Percentiles rank a stretch among this genome's conserved stretches.
Evolutionary conservation across 2,113 vertebrate species (phyloP).

Genomic region (Ardeotis arabs): DNA sequence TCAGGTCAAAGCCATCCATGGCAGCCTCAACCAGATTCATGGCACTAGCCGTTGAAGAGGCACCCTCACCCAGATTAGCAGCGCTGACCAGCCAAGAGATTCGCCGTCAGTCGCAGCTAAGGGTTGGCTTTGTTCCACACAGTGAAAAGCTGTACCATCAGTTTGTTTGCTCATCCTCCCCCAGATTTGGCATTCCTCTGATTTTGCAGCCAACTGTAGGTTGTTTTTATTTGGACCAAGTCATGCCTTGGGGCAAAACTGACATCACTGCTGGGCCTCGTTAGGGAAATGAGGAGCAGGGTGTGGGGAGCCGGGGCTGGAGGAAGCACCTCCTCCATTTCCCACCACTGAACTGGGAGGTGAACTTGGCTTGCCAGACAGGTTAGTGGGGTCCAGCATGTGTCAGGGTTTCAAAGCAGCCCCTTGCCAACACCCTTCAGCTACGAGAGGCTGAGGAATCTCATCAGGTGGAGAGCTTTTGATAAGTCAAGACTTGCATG

Average conservation of each 20-base stretch:
- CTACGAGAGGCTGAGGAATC: not conserved
- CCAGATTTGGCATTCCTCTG: conserved; percentile 2
- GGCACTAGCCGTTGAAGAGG: not conserved
- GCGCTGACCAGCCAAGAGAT: not conserved
- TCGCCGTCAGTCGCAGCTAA: not conserved
- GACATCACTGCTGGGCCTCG: conserved; percentile 28
- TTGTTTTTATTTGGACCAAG: conserved; percentile 38
- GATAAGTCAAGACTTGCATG: conserved; percentile 50
- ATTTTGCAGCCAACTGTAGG: not conserved
- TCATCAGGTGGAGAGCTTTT: conserved; percentile 19
- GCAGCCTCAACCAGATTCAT: not conserved
- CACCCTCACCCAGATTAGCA: not conserved
- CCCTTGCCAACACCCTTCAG: conserved; percentile 50
- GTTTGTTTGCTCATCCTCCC: conserved; percentile 25
- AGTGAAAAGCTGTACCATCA: not conserved
- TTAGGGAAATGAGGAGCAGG: conserved; percentile 37
- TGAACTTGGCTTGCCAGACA: conserved; percentile 38
- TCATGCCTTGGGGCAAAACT: conserved; percentile 26
- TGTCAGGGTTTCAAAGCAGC: conserved; percentile 30
- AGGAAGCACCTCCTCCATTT: conserved; percentile 1
- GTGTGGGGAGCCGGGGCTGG: not conserved
- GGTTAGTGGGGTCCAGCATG: conserved; percentile 45
- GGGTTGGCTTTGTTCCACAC: not conserved
- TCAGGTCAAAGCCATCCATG: not conserved
- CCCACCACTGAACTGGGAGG: conserved; percentile 36